Base-by-base conservation (phyloP, 2,113 vertebrate species). In the Xenopus borealis region DNA sequence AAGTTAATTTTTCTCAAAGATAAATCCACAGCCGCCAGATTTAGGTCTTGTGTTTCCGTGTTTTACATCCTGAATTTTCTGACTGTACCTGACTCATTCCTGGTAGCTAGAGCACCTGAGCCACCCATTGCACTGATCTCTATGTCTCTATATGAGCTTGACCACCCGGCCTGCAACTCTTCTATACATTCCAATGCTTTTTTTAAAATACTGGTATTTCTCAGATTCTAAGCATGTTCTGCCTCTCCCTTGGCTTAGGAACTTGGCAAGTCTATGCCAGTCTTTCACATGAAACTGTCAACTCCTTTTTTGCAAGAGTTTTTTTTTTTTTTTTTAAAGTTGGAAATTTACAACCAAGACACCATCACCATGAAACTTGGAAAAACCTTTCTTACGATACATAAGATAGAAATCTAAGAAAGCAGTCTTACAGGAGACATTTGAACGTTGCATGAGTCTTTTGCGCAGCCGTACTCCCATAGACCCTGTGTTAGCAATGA, bases 121-220 rank as follows among this genome's bases (percentile, higher is more conserved):
- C 66, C n/a, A 63, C 59, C 47, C 47, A 77, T 77, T 77, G 74
- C 74, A 77, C 74, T 18, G 59, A 77, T 75, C 73, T 57, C 23
- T 27, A 27, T 27, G 57, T 75, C 58, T 75, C 45, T 62, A 69
- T 53, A 61, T 69, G 73, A 75, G 73, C 58, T 77, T 9, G 74
- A 70, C 67, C 74, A 45, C 67, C 66, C 74, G 67, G 64, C 74
- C 74, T 77, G 74, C 66, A 45, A 70, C 47, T 63, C 50, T 55
- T 62, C 46, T 52, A 6, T 13, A 68, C 44, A 68, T 40, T 52
- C 30, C 5, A 47, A 59, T n/a, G 17, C 52, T 18, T 20, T 62
- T 12, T 30, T 5, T 1, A 23, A 20, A 17, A 33, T 9, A 40
- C 62, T 33, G 62, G 62, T 33, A 64, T 7, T 33, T 17, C 4